Evolutionary conservation across 2,113 vertebrate species (phyloP), one percentile per base, ranked within the genome.

Genomic region (Artemisiospiza belli): DNA sequence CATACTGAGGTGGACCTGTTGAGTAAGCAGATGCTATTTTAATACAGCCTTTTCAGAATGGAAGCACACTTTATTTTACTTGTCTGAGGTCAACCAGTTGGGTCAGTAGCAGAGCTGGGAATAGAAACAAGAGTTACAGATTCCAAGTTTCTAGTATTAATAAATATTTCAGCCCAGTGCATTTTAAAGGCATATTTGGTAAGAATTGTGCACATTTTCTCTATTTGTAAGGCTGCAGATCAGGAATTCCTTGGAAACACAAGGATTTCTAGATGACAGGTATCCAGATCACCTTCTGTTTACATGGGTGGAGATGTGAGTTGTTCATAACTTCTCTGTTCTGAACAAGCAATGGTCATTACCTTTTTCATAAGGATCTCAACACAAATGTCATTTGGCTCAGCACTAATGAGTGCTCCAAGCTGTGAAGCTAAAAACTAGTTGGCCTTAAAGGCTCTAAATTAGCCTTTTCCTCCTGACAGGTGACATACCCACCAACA

Each of bases 131-230:
- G 80, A 73, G 39, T 84, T 92, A 81, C 43, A 54, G 61, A 76
- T 69, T 96, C 83, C 83, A 96, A 94, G 88, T 92, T 93, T 92
- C 61, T 89, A 93, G 52, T 91, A 95, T 88, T 96, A 95, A 96
- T 84, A 96, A 92, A 73, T 95, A 88, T 87, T 90, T 70, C 62
- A 86, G 72, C 35, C 64, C n/a, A 87, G 82, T 92, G 35, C 54
- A 92, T 89, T 95, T 97, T 93, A 93, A 93, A 95, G 85, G 76
- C 92, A 54, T 87, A 96, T 88, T 81, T 90, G 64, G 52, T 90
- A 96, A 83, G 82, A 93, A 67, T 47, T 78, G 15, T 49, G 59
- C 33, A 17, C 31, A 37, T 90, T 77, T 69, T 41, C 15, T 35
- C 24, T 83, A 17, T 68, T 89, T 81, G 41, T 75, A 83, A 81